Evolutionary conservation across 2,888 invertebrate species (phyloP).

Genomic region (Sympetrum striolatum): DNA sequence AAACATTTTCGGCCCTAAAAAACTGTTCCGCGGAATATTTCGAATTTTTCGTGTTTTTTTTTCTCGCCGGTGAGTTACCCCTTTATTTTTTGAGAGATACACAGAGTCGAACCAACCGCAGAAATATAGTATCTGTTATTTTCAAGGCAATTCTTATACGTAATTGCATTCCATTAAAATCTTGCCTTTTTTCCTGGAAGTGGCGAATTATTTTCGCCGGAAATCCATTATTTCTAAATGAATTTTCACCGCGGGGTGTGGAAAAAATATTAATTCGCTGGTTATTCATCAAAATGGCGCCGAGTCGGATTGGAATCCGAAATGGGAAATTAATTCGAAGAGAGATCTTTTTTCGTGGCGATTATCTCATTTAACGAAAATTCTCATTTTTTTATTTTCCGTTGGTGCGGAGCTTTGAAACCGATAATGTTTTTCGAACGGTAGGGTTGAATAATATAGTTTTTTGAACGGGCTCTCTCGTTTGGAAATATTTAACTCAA

Average conservation of each 20-base stretch:
- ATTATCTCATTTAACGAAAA: not conserved
- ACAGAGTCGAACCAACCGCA: not conserved
- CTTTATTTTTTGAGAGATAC: not conserved
- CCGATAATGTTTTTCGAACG: not conserved
- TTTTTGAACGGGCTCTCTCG: not conserved
- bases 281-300: not conserved
- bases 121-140: not conserved
- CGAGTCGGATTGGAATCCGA: slow-evolving; percentile 6
- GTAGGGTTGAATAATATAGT: not conserved
- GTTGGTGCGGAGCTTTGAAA: not conserved
- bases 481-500: not conserved
- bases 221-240: not conserved
- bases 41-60: not conserved
- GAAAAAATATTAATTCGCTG: slow-evolving; percentile 13
- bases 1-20: not conserved
- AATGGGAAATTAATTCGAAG: not conserved
- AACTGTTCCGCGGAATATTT: not conserved
- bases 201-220: not conserved
- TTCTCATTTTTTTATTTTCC: not conserved
- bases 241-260: slow-evolving; percentile 5
- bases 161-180: not conserved
- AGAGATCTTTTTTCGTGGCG: not conserved
- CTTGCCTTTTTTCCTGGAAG: not conserved
- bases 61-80: too few relatives aligned
- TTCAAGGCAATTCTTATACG: not conserved